Percentiles rank a stretch among this genome's conserved stretches.
Conservation (phyloP, 1,140 invertebrate genomes). For the Drosophila orosa region DNA sequence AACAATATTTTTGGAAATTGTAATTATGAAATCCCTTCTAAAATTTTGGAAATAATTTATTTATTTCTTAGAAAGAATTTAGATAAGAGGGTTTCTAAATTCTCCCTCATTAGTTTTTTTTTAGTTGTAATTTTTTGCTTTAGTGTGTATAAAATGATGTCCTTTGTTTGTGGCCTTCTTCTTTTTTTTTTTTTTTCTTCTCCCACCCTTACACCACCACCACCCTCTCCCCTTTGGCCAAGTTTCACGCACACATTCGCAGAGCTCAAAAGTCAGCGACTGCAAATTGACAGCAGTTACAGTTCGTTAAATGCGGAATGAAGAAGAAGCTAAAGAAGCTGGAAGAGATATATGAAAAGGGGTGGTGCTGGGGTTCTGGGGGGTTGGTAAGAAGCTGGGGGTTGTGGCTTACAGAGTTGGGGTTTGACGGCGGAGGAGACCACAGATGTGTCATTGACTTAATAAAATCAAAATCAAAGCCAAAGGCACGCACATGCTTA, state of each 20-base stretch:
- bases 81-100: no score
- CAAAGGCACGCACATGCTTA: constrained; percentile 76
- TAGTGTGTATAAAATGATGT: constrained; percentile 61
- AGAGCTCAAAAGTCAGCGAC: constrained; percentile 78
- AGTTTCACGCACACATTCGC: constrained; percentile 8
- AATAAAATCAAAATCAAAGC: constrained; percentile 83
- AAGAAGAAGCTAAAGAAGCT: constrained; percentile 33
- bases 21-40: no score
- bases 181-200: neutral
- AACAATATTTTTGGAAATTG: no score
- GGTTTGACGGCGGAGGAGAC: constrained; percentile 56
- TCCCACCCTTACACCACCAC: neutral
- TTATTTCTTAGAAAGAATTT: no score
- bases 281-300: constrained; percentile 83
- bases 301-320: constrained; percentile 78
- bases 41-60: no score
- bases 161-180: constrained; percentile 50
- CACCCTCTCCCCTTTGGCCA: neutral
- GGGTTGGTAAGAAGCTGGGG: neutral
- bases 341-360: constrained; percentile 15
- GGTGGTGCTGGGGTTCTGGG: neutral
- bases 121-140: neutral
- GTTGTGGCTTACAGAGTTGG: neutral
- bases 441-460: constrained; percentile 83
- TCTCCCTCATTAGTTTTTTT: neutral